A percentile compares a stretch with the other conserved stretches of the same genome.
Evolutionary conservation across 2,888 invertebrate genomes (phyloP).

Genomic region (Caenorhabditis afra): DNA sequence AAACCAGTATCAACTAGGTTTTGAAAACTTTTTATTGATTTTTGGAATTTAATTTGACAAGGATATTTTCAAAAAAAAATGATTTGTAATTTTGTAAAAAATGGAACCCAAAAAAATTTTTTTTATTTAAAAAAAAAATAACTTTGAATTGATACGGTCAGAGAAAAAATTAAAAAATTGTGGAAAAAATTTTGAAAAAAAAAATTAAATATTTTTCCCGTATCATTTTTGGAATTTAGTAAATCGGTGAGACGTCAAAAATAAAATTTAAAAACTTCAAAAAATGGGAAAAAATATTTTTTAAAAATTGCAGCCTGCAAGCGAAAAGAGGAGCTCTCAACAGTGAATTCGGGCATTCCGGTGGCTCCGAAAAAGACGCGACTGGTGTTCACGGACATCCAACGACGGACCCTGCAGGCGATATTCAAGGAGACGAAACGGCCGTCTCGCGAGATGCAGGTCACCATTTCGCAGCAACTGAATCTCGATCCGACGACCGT

Average conservation of each 20-base stretch:
- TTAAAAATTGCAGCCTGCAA: slow-evolving; percentile 75
- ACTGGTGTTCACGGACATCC: slow-evolving; percentile 99
- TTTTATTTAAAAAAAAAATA: too few species aligned
- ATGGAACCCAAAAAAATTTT: too few species aligned
- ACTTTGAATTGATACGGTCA: background rate
- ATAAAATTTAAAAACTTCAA: too few species aligned
- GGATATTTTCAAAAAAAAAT: too few species aligned
- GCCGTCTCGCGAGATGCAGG: slow-evolving; percentile 79
- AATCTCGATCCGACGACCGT: slow-evolving; percentile 79
- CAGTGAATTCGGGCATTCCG: background rate
- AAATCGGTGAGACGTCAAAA: too few species aligned
- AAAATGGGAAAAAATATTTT: too few species aligned
- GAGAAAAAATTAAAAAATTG: background rate
- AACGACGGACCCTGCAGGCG: slow-evolving; percentile 94
- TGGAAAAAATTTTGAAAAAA: background rate
- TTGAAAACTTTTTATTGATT: too few species aligned
- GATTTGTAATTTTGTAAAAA: too few species aligned
- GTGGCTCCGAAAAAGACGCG: slow-evolving; percentile 91
- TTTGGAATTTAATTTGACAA: too few species aligned
- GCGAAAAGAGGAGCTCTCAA: slow-evolving; percentile 75
- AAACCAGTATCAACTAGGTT: too few species aligned
- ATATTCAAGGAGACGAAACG: slow-evolving; percentile 80
- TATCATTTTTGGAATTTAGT: too few species aligned
- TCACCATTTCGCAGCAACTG: slow-evolving; percentile 77
- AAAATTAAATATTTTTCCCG: background rate